Evolutionary conservation across 1,140 invertebrate species (phyloP).

Genomic region (Chironomus striatipennis): DNA sequence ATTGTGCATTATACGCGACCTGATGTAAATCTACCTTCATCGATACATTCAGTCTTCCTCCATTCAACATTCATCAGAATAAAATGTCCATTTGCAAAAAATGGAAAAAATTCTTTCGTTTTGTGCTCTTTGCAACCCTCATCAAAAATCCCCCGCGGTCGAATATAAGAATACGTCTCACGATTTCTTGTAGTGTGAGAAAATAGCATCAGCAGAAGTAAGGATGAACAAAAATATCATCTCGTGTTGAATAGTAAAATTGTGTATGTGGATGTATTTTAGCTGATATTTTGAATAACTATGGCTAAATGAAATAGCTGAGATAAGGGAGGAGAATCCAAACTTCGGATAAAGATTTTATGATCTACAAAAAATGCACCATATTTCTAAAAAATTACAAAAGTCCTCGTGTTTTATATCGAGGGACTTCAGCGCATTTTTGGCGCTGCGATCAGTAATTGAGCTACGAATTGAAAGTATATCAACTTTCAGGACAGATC

Average conservation of each 20-base stretch:
- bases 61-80: not conserved
- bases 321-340: no score
- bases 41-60: not conserved
- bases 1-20: not conserved
- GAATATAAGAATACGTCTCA: not conserved
- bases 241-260: not conserved
- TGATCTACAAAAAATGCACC: no score
- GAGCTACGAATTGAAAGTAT: no score
- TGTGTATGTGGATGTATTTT: not conserved
- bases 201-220: not conserved
- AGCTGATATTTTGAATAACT: no score
- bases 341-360: no score
- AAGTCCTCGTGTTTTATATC: no score
- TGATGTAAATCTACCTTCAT: not conserved
- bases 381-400: no score
- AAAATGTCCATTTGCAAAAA: constrained; percentile 9
- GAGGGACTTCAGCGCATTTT: no score
- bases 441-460: no score
- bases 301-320: no score
- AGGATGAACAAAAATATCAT: not conserved
- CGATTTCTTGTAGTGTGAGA: constrained; percentile 4
- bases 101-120: not conserved
- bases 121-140: not conserved
- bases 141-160: constrained; percentile 5
- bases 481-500: no score